These are phyloP conservation scores for Trichogramma evanescens DNA, from an alignment of 2,888 invertebrate species.

Conservation along the genomic window DNA sequence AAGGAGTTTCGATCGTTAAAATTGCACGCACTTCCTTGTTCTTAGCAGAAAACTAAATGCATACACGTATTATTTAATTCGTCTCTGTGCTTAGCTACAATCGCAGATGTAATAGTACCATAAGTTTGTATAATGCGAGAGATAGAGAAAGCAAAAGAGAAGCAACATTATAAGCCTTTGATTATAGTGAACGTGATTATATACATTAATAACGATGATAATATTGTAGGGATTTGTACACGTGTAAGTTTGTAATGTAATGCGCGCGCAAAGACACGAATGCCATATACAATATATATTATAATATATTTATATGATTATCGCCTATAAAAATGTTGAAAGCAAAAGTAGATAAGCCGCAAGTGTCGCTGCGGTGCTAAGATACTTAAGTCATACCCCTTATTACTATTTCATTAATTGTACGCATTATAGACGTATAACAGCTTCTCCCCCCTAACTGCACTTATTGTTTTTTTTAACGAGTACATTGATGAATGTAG, in stretches of 20 bases:
- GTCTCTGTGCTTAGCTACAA: background rate
- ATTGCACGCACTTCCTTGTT: background rate
- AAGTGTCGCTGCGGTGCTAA: no score
- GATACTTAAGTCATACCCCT: conserved; percentile 44
- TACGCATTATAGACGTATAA: no score
- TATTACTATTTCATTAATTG: no score
- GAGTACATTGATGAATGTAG: no score
- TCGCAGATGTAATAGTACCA: background rate
- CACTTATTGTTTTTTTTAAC: no score
- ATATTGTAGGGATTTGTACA: background rate
- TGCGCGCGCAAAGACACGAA: conserved; percentile 36
- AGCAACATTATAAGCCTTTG: background rate
- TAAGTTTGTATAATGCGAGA: background rate
- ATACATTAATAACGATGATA: no score
- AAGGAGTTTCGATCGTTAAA: conserved; percentile 3
- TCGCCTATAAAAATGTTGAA: no score
- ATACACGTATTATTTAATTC: conserved; percentile 2
- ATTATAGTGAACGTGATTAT: background rate
- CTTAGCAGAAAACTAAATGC: background rate
- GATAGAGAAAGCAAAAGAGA: background rate
- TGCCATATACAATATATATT: conserved; percentile 41
- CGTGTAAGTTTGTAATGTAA: background rate
- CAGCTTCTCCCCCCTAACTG: no score
- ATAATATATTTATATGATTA: conserved; percentile 10
- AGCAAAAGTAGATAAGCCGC: no score